Percentiles rank a stretch among this genome's conserved stretches.
phyloP scores from a whole-genome alignment of 2,113 vertebrate species.

The rat (Rattus norvegicus) region GRCr8 NC_086032.1:10610501-10611000 shows the following conservation, averaged over 20 bases:
- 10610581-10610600: slow-evolving; percentile 39
- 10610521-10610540: neutral
- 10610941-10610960: neutral
- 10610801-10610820: neutral
- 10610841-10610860: neutral
- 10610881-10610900: neutral
- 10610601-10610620: neutral
- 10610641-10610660: neutral
- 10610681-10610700: rapidly evolving
- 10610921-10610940: neutral
- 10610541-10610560: neutral
- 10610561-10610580: slow-evolving; percentile 47
- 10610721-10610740: neutral
- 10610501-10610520: neutral
- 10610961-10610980: neutral
- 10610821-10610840: neutral
- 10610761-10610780: neutral
- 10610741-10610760: slow-evolving; percentile 29
- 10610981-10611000: slow-evolving; percentile 24
- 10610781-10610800: neutral
- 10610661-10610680: neutral
- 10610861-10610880: slow-evolving; percentile 17
- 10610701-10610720: neutral
- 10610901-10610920: slow-evolving; percentile 29
- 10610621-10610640: neutral